Base-by-base conservation (phyloP, 2,888 invertebrate genomes). In the Nymphalis urticae region DNA sequence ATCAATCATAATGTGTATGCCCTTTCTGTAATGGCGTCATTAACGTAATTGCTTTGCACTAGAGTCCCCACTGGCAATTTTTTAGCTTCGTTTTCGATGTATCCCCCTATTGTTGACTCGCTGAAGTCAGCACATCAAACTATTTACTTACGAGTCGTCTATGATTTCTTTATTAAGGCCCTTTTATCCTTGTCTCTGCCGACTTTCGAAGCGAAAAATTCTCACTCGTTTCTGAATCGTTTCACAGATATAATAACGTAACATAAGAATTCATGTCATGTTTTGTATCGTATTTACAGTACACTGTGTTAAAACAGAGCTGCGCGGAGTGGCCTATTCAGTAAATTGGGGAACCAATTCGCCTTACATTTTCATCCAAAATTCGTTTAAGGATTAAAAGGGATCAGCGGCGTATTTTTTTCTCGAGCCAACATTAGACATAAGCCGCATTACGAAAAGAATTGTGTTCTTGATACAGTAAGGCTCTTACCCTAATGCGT, bases 401-500 rank as follows among this genome's bases (percentile, higher is more conserved):
- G 58, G 58, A 58, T 78, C 77, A 74, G 66, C 68, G 76, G 73
- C 77, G 76, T 76, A 79, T 81, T 79, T 42, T 79, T 42, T 77
- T 73, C 74, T 75, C 77, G 76, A 77, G 74, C 76, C 75, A 73
- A 58, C 58, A n/a, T 19, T 42, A 77, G 77, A 78, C 75, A 75
- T 78, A 78, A 79, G 77, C 76, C 78, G 76, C 77, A 79, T 82
- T 81, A 75, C 62, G 72, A 61, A 75, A 75, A 74, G 70, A 73
- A 71, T 66, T 60, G 62, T 64, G 69, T 70, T 72, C 72, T 69
- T 73, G 68, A 72, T 71, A 76, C 75, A 72, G 70, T 75, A 72
- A 74, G 82, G 83, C 85, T 89, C 87, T 86, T 84, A 83, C 82
- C 79, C 82, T 92, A 90, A 92, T 91, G 90, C 82, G 81, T 90